Evolutionary conservation across 2,888 invertebrate genomes (phyloP).

Genomic region (Monopis laevigella): DNA sequence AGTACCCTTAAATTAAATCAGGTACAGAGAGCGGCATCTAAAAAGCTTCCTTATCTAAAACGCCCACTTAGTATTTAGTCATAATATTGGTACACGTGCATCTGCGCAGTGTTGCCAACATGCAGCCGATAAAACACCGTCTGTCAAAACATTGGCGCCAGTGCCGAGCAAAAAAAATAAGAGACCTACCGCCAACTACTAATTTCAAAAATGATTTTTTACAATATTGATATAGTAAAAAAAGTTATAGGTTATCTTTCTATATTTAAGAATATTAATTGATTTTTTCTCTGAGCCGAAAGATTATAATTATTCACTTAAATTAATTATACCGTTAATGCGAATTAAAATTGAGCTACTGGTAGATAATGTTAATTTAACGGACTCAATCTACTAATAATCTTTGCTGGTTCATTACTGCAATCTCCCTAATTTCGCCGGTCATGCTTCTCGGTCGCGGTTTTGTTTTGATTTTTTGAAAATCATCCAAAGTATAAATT

Average conservation of each 20-base stretch:
- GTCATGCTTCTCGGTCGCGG: constrained; percentile 31
- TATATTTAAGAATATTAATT: too few species aligned
- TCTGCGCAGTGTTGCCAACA: constrained; percentile 37
- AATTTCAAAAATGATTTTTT: too few species aligned
- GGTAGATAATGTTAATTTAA: constrained; percentile 42
- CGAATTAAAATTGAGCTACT: constrained; percentile 30
- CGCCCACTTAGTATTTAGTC: constrained; percentile 51
- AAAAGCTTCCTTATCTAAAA: constrained; percentile 43
- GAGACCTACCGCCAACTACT: not conserved
- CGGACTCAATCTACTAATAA: constrained; percentile 51
- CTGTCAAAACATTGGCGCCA: constrained; percentile 54
- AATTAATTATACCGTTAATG: constrained; percentile 42
- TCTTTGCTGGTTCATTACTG: constrained; percentile 40
- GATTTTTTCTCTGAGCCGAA: too few species aligned
- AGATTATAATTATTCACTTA: constrained; percentile 16
- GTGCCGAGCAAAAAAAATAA: constrained; percentile 23
- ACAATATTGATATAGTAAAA: too few species aligned
- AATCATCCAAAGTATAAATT: constrained; percentile 44
- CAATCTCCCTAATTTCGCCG: constrained; percentile 33
- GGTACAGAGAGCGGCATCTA: constrained; percentile 21
- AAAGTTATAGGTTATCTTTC: too few species aligned
- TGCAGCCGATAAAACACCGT: constrained; percentile 24
- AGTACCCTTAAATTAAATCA: too few species aligned
- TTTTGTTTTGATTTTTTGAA: constrained; percentile 45
- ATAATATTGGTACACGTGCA: constrained; percentile 36